Conservation (phyloP, 2,888 invertebrate species). For the Harpagoxenus sublaevis region DNA sequence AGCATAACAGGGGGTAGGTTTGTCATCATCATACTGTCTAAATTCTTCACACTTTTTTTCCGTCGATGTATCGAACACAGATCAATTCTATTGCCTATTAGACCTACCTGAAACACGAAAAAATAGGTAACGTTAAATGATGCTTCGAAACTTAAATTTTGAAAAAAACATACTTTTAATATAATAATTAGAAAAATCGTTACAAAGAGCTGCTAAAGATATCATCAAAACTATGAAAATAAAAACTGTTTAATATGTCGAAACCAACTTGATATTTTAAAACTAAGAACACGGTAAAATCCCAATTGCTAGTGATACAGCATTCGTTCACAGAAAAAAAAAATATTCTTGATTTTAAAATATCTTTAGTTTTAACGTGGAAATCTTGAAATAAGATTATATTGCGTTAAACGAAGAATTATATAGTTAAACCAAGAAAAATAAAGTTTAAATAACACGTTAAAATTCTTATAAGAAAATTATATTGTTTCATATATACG, state of each 20-base stretch:
- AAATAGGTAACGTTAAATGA: not conserved
- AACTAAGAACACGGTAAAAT: not conserved
- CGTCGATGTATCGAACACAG: constrained; percentile 75
- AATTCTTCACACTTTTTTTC: constrained; percentile 70
- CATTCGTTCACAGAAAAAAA: not conserved
- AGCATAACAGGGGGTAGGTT: constrained; percentile 85
- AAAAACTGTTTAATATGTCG: not conserved
- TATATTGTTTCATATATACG: too few relatives aligned
- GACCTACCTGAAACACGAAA: constrained; percentile 84
- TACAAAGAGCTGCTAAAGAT: not conserved
- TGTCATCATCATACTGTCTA: constrained; percentile 85
- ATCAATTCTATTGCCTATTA: constrained; percentile 79
- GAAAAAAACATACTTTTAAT: not conserved
- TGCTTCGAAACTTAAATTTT: not conserved
- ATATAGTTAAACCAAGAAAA: too few relatives aligned
- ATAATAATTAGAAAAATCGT: not conserved
- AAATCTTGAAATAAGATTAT: too few relatives aligned
- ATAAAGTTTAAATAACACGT: too few relatives aligned
- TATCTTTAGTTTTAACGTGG: too few relatives aligned
- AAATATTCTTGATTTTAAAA: too few relatives aligned
- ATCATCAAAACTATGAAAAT: not conserved
- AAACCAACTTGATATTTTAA: not conserved
- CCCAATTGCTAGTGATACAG: not conserved
- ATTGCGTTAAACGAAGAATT: too few relatives aligned
- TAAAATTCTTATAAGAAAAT: too few relatives aligned